phyloP scores from a whole-genome alignment of 2,888 invertebrate genomes.

The Osedax frankpressi region DNA sequence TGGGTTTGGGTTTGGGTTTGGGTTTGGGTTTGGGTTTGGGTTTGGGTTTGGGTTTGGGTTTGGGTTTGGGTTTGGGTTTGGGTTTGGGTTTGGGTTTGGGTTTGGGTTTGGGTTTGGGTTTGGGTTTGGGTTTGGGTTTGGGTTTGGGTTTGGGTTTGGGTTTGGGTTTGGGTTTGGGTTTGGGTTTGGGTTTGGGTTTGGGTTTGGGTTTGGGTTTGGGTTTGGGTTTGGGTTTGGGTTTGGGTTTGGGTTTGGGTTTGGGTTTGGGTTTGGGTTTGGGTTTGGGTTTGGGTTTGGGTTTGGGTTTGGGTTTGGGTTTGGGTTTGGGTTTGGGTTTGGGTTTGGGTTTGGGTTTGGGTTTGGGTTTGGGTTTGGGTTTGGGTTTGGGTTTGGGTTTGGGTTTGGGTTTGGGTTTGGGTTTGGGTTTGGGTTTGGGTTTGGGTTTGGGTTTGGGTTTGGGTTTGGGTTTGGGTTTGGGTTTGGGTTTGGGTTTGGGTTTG shows the following conservation, averaged over 20 bases:
- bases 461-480: background rate
- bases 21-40: too few species aligned
- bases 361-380: background rate
- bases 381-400: constrained; percentile 8
- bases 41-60: too few species aligned
- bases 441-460: background rate
- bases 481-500: background rate
- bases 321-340: background rate
- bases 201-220: constrained; percentile 30
- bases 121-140: too few species aligned
- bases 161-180: constrained; percentile 28
- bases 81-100: too few species aligned
- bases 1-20: too few species aligned
- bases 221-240: constrained; percentile 28
- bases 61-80: too few species aligned
- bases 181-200: constrained; percentile 26
- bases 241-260: constrained; percentile 11
- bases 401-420: constrained; percentile 13
- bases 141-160: constrained; percentile 29
- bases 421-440: background rate
- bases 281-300: constrained; percentile 1
- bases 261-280: constrained; percentile 13
- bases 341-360: background rate
- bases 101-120: too few species aligned
- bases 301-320: background rate